These are phyloP conservation scores for Galbula dea DNA, from an alignment of 2,113 vertebrate species.

Conservation along the genomic window DNA sequence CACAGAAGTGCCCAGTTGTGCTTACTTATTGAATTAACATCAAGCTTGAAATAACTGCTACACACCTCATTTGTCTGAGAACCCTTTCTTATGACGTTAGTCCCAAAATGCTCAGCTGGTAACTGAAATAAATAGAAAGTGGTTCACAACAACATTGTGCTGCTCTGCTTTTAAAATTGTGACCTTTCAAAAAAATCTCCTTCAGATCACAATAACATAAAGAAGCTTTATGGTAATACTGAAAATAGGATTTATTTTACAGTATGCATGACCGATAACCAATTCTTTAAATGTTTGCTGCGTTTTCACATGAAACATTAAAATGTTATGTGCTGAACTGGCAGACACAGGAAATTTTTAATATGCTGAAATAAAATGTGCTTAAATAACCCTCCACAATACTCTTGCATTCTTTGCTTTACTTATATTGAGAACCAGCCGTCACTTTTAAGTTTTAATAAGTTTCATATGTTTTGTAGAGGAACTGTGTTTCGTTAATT, in stretches of 20 bases:
- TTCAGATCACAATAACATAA: background rate
- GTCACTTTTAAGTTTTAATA: slow-evolving; percentile 77
- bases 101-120: background rate
- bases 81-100: background rate
- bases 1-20: background rate
- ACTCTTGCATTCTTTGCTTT: slow-evolving; percentile 60
- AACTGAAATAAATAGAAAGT: background rate
- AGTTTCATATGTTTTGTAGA: slow-evolving; percentile 73
- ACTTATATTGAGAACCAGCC: slow-evolving; percentile 60
- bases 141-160: background rate
- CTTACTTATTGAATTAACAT: background rate
- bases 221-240: slow-evolving; percentile 13
- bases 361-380: slow-evolving; percentile 63
- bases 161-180: background rate
- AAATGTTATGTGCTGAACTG: slow-evolving; percentile 55
- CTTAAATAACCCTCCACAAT: slow-evolving; percentile 60
- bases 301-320: slow-evolving; percentile 56
- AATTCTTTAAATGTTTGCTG: slow-evolving; percentile 51
- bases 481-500: slow-evolving; percentile 76
- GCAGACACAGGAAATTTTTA: slow-evolving; percentile 64
- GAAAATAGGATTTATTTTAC: slow-evolving; percentile 28
- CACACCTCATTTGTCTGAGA: background rate
- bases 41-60: background rate
- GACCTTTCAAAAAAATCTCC: background rate
- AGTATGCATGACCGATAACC: background rate